Evolutionary conservation across 1,140 invertebrate species (phyloP), one percentile per base, ranked within the genome.

Genomic region (Lucilia cuprina): DNA sequence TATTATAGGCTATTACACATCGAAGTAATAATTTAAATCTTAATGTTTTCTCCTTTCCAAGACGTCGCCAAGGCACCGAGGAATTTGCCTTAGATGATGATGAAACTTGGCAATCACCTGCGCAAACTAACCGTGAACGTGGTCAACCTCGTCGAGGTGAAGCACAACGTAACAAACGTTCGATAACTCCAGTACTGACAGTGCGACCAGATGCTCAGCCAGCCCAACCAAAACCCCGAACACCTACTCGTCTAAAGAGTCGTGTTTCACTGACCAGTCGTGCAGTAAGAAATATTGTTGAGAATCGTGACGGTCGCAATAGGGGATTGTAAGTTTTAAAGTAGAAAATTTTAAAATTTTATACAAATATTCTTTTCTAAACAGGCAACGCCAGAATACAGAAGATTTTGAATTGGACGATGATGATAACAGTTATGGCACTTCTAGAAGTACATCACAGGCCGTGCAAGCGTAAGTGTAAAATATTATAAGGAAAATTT

Each of bases 401-500:
- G 88, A 90, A 80, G 89, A 90, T 12, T 90, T 85, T 25, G 89
- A 90, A 14, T 19, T 90, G 60, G 89, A 90, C 14, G 89, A 90
- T 10, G 88, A 88, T 83, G 88, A 90, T 82, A 87, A 90, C 75
- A 89, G 88, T 86, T 85, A 87, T 85, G 86, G 87, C 55, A 86
- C 89, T 70, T 70, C 65, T 49, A 85, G 85, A 13, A 86, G 87
- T 49, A 85, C 88, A 55, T 86, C 87, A 75, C 87, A 88, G 60
- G 86, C 85, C 78, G 86, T 90, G 25, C 88, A 88, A 86, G 87
- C 89, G 89, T 90, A 87, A 89, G 88, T 84, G 9, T n/a, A 3
- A 30, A 30, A 2, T 30, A 8, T 19, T 74, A 17, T 30, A 0
- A 65, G 19, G 9, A 2, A 41, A 19, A 49, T 19, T 34, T 17